Evolutionary conservation across 2,113 vertebrate genomes (phyloP), one percentile per base, ranked within the genome.

Genomic region (Malurus elegans): DNA sequence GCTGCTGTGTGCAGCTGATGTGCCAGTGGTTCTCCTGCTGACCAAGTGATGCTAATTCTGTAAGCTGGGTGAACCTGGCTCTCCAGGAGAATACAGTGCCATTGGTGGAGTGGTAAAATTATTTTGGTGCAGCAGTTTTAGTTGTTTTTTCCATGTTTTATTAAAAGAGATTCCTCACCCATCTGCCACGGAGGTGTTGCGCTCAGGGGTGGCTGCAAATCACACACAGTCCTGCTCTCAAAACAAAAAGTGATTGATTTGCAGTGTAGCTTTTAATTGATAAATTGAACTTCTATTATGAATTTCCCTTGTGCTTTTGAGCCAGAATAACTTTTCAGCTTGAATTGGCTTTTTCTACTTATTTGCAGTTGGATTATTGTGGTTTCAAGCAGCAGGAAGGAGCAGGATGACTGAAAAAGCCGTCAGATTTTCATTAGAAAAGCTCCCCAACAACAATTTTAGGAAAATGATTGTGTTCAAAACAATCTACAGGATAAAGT

Each of bases 181-280:
- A 2, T 53, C 18, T 79, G 17, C n/a, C 20, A 3, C 0, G 0
- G 42, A 18, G 44, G 7, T 25, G 12, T 40, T 3, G 7, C 9
- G 2, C 28, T 18, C 70, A 6, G 16, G 26, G 17, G 24, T 31
- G 47, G 8, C 62, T 20, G 6, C 11, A 42, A 42, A 18, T 62
- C 64, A 14, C 10, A 17, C 8, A 3, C 14, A 4, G 8, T 6
- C 45, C 32, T 91, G 62, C 29, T 82, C 4, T 58, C 17, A 12
- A n/a, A 50, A 24, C 38, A 47, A 40, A 18, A 61, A 67, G 61
- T 19, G 38, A 23, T 38, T 47, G 29, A 44, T 56, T 57, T 85
- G 29, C 21, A 57, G 1, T 48, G 28, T 29, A 8, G 12, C n/a
- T 82, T 92, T 83, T 73, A 79, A 69, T 2, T 57, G 42, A 9